Evolutionary conservation across 2,113 vertebrate species (phyloP).

Genomic region (Balaenoptera acutorostrata): DNA sequence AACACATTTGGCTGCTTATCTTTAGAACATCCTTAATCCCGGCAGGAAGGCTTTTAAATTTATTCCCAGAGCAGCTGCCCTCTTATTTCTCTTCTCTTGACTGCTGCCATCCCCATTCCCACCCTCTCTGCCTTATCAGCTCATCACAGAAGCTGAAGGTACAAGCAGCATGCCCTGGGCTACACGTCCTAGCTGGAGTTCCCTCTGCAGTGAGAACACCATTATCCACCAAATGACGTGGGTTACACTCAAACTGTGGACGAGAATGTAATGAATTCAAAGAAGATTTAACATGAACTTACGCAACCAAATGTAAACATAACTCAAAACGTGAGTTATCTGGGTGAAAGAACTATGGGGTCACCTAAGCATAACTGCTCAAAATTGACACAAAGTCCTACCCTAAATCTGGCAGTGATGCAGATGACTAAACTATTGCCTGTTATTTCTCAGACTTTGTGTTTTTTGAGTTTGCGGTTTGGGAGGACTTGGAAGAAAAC

Average conservation of each 20-base stretch:
- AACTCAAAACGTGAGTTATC: not conserved
- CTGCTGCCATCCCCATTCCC: not conserved
- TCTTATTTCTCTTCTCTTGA: slow-evolving; percentile 1
- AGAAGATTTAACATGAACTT: not conserved
- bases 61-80: slow-evolving; percentile 10
- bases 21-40: slow-evolving; percentile 24
- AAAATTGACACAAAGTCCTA: not conserved
- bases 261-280: not conserved
- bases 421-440: not conserved
- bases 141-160: not conserved
- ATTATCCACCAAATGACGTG: not conserved
- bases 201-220: not conserved
- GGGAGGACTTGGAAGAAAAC: not conserved
- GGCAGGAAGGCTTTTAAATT: slow-evolving; percentile 31
- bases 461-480: not conserved
- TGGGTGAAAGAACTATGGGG: not conserved
- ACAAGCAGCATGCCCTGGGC: not conserved
- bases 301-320: not conserved
- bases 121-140: not conserved
- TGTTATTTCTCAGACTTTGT: not conserved
- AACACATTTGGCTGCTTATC: slow-evolving; percentile 26
- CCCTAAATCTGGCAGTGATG: not conserved
- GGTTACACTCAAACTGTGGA: not conserved
- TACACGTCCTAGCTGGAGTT: not conserved
- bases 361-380: not conserved